Conservation (phyloP, 2,797 vertebrate species). For the Chelidonichthys spinosus region DNA sequence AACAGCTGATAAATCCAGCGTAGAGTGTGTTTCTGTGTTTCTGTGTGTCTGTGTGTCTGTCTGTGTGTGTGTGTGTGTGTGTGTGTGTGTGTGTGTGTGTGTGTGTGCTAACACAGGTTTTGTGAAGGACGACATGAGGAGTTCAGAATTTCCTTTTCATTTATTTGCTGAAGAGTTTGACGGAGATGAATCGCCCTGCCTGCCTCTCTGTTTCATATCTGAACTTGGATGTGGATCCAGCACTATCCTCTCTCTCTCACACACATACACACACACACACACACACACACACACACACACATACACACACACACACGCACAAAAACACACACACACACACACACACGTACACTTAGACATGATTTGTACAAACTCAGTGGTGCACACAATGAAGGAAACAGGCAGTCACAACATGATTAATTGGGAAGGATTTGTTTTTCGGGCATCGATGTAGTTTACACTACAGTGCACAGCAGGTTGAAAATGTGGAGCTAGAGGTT, state of each 20-base stretch:
- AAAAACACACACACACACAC: background rate
- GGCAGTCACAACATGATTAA: constrained; percentile 48
- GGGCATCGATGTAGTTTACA: constrained; percentile 38
- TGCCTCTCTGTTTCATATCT: constrained; percentile 46
- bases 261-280: background rate
- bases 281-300: background rate
- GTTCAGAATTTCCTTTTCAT: constrained; percentile 17
- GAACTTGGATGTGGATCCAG: constrained; percentile 41
- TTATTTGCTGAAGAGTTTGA: constrained; percentile 27
- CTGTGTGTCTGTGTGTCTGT: background rate
- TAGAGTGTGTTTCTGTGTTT: background rate
- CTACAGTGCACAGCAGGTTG: constrained; percentile 51
- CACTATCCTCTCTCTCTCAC: constrained; percentile 3
- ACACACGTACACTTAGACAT: background rate
- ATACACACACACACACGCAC: background rate
- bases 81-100: background rate
- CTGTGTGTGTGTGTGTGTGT: background rate
- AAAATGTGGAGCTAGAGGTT: constrained; percentile 46
- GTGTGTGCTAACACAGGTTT: too few species aligned
- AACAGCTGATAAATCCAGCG: constrained; percentile 14
- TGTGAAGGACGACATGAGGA: constrained; percentile 3
- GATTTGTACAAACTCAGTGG: background rate
- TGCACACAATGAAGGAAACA: constrained; percentile 13
- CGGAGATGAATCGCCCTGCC: constrained; percentile 39
- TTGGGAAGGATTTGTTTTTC: constrained; percentile 35